Evolutionary conservation across 1,140 invertebrate genomes (phyloP).

Genomic region (Sycophaga agraensis): DNA sequence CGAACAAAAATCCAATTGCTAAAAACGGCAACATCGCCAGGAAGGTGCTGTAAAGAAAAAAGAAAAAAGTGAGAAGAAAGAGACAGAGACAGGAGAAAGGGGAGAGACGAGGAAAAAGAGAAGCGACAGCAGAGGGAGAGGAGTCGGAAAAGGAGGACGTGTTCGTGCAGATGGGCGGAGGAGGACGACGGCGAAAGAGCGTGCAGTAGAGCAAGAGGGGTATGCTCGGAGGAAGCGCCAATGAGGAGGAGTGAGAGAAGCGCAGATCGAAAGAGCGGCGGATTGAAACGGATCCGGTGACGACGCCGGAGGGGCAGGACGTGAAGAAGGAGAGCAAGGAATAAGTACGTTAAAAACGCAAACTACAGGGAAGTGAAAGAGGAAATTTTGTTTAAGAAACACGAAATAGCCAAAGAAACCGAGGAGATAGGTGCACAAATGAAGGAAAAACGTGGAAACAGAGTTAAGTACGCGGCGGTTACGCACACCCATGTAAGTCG

Average conservation of each 20-base stretch:
- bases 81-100: no score
- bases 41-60: no score
- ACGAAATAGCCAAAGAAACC: conserved; percentile 13
- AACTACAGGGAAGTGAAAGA: neutral
- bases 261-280: conserved; percentile 5
- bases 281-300: conserved; percentile 14
- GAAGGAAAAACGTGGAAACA: neutral
- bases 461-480: conserved; percentile 6
- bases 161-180: no score
- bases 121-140: no score
- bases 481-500: no score
- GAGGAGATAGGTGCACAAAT: conserved; percentile 16
- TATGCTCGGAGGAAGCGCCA: neutral
- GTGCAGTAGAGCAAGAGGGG: neutral
- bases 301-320: neutral
- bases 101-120: no score
- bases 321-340: conserved; percentile 5
- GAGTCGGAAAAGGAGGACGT: no score
- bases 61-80: no score
- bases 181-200: neutral
- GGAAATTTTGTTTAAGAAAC: conserved; percentile 12
- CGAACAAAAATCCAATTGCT: no score
- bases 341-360: neutral
- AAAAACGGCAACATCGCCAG: no score
- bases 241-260: no score